Conservation (phyloP, 37 sponge, comb jelly and placozoan genomes). For the Agelas oroides region DNA sequence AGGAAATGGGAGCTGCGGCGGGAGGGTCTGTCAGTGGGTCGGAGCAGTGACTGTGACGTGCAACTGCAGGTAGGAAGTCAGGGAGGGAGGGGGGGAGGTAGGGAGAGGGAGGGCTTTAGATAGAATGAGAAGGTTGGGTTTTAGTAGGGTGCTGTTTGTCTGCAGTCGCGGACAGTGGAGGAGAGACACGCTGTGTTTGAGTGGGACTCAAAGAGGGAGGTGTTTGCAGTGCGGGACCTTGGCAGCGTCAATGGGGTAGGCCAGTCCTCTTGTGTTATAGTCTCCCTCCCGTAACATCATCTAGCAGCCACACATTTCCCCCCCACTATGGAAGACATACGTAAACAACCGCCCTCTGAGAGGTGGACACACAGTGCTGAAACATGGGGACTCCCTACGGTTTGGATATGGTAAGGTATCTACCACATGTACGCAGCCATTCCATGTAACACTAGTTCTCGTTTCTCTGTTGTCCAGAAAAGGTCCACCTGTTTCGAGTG, state of each 20-base stretch:
- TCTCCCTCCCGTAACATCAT: too few relatives aligned
- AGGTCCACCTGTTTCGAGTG: slow-evolving; percentile 35
- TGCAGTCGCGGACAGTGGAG: slow-evolving; percentile 54
- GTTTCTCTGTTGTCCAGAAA: slow-evolving; percentile 5
- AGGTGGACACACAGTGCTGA: not conserved
- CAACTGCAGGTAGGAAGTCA: slow-evolving; percentile 2
- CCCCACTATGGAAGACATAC: slow-evolving; percentile 14
- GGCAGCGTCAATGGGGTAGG: slow-evolving; percentile 62
- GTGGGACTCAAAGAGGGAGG: slow-evolving; percentile 10
- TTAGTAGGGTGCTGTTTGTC: not conserved
- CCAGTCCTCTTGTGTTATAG: not conserved
- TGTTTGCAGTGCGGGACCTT: slow-evolving; percentile 43
- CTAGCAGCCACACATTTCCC: not conserved
- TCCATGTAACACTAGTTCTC: not conserved
- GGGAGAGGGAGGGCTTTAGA: not conserved
- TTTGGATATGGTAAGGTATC: slow-evolving; percentile 48
- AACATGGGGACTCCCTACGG: slow-evolving; percentile 35
- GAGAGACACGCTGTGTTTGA: slow-evolving; percentile 42
- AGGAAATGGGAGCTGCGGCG: not conserved
- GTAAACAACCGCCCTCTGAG: slow-evolving; percentile 43
- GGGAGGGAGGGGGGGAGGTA: not conserved
- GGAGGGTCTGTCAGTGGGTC: not conserved
- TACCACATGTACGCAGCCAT: not conserved
- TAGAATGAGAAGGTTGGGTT: too few relatives aligned
- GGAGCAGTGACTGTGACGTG: slow-evolving; percentile 21